These are phyloP conservation scores for Urocyon cinereoargenteus DNA, from an alignment of 2,797 vertebrate genomes.

Conservation along the genomic window DNA sequence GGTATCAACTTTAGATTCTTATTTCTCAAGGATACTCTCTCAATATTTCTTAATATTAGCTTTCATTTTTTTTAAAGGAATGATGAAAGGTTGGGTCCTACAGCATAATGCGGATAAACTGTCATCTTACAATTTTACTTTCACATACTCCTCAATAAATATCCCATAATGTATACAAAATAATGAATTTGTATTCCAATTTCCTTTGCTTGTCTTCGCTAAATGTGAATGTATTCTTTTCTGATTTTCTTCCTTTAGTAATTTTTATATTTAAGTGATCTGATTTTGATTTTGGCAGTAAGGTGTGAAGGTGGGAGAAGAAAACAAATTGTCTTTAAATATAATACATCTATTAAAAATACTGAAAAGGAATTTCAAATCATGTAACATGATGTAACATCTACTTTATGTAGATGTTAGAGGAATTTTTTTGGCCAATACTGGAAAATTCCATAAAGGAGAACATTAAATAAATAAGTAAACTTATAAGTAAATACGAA, in stretches of 20 bases:
- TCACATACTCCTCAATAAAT: neutral
- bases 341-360: neutral
- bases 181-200: neutral
- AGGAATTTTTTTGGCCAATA: neutral
- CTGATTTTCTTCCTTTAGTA: neutral
- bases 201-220: neutral
- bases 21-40: conserved; percentile 43
- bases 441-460: neutral
- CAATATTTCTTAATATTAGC: conserved; percentile 54
- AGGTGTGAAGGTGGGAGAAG: neutral
- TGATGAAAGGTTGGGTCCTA: neutral
- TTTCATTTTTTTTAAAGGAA: neutral
- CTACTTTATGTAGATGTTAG: neutral
- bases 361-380: neutral
- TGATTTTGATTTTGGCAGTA: neutral
- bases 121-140: conserved; percentile 24
- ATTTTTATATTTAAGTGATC: neutral
- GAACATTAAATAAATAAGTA: neutral
- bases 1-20: conserved; percentile 58
- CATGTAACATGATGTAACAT: too few relatives aligned
- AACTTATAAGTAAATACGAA: neutral
- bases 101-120: neutral
- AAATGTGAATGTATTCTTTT: neutral
- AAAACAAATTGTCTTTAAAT: neutral
- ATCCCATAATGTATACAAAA: neutral